Base-by-base conservation (phyloP, 2,888 invertebrate species). In the Drosophila diplacantha region DNA sequence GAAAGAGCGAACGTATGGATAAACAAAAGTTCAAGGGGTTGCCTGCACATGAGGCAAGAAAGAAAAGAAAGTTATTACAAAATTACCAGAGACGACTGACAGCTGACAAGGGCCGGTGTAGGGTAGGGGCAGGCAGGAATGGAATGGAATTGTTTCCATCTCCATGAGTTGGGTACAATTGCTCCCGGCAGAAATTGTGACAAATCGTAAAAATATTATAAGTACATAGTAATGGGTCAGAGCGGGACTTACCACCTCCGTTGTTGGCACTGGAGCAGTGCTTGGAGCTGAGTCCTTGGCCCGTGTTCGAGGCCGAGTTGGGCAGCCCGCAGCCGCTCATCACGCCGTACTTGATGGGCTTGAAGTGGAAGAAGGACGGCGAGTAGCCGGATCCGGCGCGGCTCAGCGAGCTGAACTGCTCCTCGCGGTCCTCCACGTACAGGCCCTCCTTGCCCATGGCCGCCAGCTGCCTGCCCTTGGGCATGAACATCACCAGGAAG, bases 401-500 rank as follows among this genome's bases (percentile, higher is more conserved):
- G 85, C 93, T 93, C 75, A 95, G 88, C 52, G 95, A 94, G 88
- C 95, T 95, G 74, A 95, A 92, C 58, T 93, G 92, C 77, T 95
- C 95, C 76, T 95, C 95, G 65, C 95, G 91, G 87, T 94, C 95
- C 83, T 94, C 94, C 72, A 93, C 92, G 88, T 93, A 94, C 71
- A 94, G 92, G 14, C 94, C 95, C 85, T 96, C 96, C 81, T 96
- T 94, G 46, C 97, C 97, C 90, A 97, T 92, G 47, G 96, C 96
- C 1, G 96, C 96, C 81, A 97, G 89, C 83, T 97, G 96, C 38
- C 97, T 91, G 31, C 97, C 96, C 89, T 95, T 97, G 32, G 97
- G 94, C 89, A 96, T 93, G 88, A 97, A 97, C 97, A 97, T 97
- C 59, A 96, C 93, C 77, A 96, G 91, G 89, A 97, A 96, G 53